These are phyloP conservation scores for Branchipolynoe longqiensis DNA, from an alignment of 2,888 invertebrate genomes.

Conservation along the genomic window DNA sequence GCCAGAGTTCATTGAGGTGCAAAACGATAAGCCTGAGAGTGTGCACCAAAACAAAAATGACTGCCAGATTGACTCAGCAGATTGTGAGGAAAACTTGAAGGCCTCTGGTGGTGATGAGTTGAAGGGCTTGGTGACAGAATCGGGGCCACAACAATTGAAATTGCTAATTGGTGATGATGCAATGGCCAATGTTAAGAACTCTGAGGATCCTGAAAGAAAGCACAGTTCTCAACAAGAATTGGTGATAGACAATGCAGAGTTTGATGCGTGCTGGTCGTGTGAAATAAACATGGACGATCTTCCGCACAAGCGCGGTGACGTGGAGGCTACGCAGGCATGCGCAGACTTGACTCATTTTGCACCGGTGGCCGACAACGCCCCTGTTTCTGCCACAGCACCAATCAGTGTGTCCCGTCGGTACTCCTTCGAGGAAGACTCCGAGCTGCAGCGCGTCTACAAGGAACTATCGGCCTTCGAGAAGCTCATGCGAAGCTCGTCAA, in stretches of 20 bases:
- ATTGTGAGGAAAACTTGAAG: background rate
- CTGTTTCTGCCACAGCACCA: too few relatives aligned
- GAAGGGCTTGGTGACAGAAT: background rate
- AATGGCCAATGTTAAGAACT: too few relatives aligned
- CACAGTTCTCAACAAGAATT: background rate
- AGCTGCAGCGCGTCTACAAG: constrained; percentile 37
- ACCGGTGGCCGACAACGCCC: too few relatives aligned
- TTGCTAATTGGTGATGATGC: too few relatives aligned
- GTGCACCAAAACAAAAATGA: background rate
- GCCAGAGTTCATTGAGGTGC: constrained; percentile 61
- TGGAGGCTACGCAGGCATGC: too few relatives aligned
- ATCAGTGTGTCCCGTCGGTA: constrained; percentile 2
- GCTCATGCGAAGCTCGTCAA: constrained; percentile 9
- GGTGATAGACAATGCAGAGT: constrained; percentile 19
- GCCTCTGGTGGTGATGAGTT: background rate
- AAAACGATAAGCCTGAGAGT: background rate
- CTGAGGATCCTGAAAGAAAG: background rate
- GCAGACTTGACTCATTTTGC: too few relatives aligned
- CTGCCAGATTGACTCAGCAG: background rate
- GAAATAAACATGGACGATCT: constrained; percentile 9
- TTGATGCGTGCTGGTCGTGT: constrained; percentile 43
- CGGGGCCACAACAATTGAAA: too few relatives aligned
- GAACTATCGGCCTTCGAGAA: constrained; percentile 43
- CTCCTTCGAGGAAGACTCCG: constrained; percentile 34
- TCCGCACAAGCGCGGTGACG: too few relatives aligned